phyloP scores from a whole-genome alignment of 2,113 vertebrate genomes.

The Rhinopomastus cyanomelas region DNA sequence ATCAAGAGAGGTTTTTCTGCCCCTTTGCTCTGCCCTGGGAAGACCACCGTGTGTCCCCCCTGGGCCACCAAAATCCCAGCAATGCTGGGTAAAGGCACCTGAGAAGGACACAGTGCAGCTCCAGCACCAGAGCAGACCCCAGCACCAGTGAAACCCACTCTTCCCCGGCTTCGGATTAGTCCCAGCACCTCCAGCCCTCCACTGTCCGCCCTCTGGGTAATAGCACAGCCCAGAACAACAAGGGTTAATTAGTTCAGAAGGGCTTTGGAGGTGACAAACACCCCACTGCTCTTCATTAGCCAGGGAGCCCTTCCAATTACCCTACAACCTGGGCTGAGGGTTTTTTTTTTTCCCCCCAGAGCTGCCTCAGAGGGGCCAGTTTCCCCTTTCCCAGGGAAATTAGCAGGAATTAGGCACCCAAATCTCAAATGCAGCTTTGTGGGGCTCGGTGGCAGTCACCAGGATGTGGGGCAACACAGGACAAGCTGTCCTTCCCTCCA shows the following conservation, averaged over 20 bases:
- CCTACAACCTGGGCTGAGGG: neutral
- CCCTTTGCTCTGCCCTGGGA: too few relatives aligned
- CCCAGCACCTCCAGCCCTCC: accelerated
- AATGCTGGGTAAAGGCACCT: neutral
- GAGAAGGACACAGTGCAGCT: neutral
- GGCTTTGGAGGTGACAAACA: neutral
- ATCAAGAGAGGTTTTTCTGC: too few relatives aligned
- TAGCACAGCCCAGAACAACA: neutral
- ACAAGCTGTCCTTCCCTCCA: accelerated
- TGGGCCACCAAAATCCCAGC: neutral
- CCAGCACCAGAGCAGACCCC: accelerated
- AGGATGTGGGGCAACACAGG: accelerated
- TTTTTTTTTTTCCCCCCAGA: neutral
- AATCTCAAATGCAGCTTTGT: neutral
- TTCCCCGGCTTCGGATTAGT: accelerated
- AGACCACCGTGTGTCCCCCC: too few relatives aligned
- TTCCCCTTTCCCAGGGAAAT: slow-evolving; percentile 35
- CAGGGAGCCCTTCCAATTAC: neutral
- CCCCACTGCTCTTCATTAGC: neutral
- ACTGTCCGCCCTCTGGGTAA: neutral
- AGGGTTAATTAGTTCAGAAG: neutral
- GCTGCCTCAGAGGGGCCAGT: neutral
- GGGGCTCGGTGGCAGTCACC: neutral
- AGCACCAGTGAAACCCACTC: accelerated
- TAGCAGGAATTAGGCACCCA: slow-evolving; percentile 3